Evolutionary conservation across 2,113 vertebrate species (phyloP).

Genomic region (Orcinus orca): DNA sequence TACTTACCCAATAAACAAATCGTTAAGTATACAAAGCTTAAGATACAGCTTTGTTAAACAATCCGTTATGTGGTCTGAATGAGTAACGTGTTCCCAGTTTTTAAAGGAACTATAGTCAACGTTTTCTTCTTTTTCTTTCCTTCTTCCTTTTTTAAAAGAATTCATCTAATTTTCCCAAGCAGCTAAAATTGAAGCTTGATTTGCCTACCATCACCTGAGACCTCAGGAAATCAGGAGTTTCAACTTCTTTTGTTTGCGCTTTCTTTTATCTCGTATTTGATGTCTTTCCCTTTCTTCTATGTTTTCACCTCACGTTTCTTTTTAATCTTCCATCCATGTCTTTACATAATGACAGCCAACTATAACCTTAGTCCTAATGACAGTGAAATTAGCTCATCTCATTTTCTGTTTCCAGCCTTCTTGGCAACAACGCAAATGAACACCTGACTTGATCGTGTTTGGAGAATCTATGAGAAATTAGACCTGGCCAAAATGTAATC

Average conservation of each 20-base stretch:
- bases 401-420: not conserved
- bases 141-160: not conserved
- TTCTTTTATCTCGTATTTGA: not conserved
- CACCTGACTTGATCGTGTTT: not conserved
- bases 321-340: not conserved
- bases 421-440: not conserved
- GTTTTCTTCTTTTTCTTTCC: not conserved
- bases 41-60: conserved; percentile 43
- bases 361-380: not conserved
- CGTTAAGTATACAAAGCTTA: conserved; percentile 54
- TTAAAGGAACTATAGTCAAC: not conserved
- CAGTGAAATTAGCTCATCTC: not conserved
- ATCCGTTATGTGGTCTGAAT: not conserved
- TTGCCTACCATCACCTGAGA: not conserved
- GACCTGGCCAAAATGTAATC: not conserved
- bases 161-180: not conserved
- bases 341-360: not conserved
- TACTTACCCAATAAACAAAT: conserved; percentile 63
- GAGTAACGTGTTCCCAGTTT: conserved; percentile 20
- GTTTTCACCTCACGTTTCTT: not conserved
- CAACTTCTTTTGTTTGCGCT: not conserved
- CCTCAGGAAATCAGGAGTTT: not conserved
- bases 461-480: not conserved
- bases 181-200: conserved; percentile 13
- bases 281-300: not conserved